These are phyloP conservation scores for Branchipolynoe longqiensis DNA, from an alignment of 2,888 invertebrate genomes.

Conservation along the genomic window DNA sequence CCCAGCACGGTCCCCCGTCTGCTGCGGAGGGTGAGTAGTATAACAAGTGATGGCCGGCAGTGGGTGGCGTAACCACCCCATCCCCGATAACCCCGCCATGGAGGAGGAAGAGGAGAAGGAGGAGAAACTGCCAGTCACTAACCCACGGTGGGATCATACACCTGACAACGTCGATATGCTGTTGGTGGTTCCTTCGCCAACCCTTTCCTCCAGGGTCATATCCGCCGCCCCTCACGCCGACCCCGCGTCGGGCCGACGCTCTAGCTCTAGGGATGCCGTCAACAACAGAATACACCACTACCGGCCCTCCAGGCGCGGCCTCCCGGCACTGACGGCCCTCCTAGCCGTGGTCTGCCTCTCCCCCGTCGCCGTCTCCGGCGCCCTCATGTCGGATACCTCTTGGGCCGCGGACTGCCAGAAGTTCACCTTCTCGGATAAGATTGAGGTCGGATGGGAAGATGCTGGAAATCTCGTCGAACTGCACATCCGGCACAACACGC, in stretches of 20 bases:
- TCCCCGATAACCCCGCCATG: too few species aligned
- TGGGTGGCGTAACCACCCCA: too few species aligned
- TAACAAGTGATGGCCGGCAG: too few species aligned
- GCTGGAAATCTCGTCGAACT: slow-evolving; percentile 57
- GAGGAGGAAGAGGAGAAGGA: too few species aligned
- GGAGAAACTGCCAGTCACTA: too few species aligned
- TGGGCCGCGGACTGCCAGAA: slow-evolving; percentile 55
- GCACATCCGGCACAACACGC: slow-evolving; percentile 55
- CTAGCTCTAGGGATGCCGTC: background rate
- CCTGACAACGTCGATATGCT: slow-evolving; percentile 12
- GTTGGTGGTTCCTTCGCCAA: background rate
- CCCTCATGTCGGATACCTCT: slow-evolving; percentile 22
- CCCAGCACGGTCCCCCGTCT: too few species aligned
- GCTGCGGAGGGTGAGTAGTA: too few species aligned
- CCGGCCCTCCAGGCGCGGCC: background rate
- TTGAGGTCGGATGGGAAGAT: slow-evolving; percentile 41
- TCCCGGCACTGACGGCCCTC: background rate
- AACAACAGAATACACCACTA: background rate
- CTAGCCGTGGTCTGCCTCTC: background rate
- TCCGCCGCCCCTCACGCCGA: background rate
- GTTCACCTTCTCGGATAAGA: slow-evolving; percentile 52
- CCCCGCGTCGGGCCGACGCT: background rate
- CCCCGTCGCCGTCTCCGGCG: background rate
- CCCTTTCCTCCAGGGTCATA: too few species aligned
- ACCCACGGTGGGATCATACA: background rate